phyloP scores from a whole-genome alignment of 2,888 invertebrate genomes.

The Fragum whitleyi region DNA sequence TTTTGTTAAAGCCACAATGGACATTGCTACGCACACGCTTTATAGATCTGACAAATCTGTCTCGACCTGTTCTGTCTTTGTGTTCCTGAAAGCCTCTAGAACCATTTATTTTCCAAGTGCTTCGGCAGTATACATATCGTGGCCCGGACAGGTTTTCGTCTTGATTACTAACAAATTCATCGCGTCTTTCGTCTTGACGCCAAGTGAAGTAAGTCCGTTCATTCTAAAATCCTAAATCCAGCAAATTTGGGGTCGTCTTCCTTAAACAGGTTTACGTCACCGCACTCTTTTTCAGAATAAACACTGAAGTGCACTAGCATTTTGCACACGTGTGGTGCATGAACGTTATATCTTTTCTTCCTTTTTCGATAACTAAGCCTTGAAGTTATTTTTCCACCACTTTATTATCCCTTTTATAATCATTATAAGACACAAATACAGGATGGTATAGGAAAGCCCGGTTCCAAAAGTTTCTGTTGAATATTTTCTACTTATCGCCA shows the following conservation, averaged over 20 bases:
- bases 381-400: constrained; percentile 13
- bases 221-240: constrained; percentile 34
- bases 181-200: constrained; percentile 7
- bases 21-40: constrained; percentile 26
- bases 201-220: constrained; percentile 27
- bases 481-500: constrained; percentile 22
- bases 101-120: constrained; percentile 31
- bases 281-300: background rate
- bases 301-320: constrained; percentile 19
- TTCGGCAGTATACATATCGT: background rate
- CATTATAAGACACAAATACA: background rate
- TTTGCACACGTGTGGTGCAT: constrained; percentile 25
- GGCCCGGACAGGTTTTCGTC: constrained; percentile 22
- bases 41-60: constrained; percentile 19
- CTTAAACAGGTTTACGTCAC: constrained; percentile 10
- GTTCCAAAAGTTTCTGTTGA: background rate
- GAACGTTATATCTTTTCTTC: constrained; percentile 7
- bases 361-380: constrained; percentile 30
- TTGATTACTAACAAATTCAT: constrained; percentile 19
- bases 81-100: constrained; percentile 37
- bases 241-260: constrained; percentile 5
- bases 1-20: constrained; percentile 28
- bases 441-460: constrained; percentile 24
- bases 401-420: constrained; percentile 14
- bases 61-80: constrained; percentile 28